phyloP scores from a whole-genome alignment of 2,113 vertebrate genomes.

The Marcusenius ussheri region DNA sequence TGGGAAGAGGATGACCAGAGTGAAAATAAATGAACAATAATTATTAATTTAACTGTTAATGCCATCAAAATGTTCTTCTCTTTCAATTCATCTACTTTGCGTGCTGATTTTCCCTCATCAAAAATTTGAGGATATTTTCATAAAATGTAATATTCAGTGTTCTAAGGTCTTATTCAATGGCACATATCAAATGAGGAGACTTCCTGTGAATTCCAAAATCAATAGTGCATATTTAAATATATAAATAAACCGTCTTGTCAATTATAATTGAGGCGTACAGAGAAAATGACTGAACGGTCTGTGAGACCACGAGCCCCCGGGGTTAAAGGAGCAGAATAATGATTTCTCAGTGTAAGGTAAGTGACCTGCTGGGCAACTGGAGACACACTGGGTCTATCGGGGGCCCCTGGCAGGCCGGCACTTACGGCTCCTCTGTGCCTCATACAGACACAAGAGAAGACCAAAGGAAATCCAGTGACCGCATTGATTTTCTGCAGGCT shows the following conservation, averaged over 20 bases:
- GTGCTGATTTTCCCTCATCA: neutral
- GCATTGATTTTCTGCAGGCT: conserved; percentile 7
- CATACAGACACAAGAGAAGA: neutral
- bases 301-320: neutral
- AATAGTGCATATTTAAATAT: neutral
- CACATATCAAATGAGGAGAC: neutral
- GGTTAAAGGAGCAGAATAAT: neutral
- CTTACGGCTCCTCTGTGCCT: neutral
- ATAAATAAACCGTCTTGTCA: neutral
- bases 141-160: neutral
- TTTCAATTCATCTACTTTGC: neutral
- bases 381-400: neutral
- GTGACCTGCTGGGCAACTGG: conserved; percentile 1
- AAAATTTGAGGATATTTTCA: neutral
- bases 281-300: neutral
- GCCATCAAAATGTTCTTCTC: conserved; percentile 38
- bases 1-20: conserved; percentile 27
- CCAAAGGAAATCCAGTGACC: neutral
- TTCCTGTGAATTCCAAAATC: neutral
- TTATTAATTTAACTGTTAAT: conserved; percentile 45
- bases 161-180: neutral
- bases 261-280: neutral
- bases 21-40: conserved; percentile 44
- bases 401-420: neutral
- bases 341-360: neutral